A percentile compares a stretch with the other conserved stretches of the same genome.
phyloP scores from a whole-genome alignment of 2,797 vertebrate genomes.

The Enoplosus armatus region DNA sequence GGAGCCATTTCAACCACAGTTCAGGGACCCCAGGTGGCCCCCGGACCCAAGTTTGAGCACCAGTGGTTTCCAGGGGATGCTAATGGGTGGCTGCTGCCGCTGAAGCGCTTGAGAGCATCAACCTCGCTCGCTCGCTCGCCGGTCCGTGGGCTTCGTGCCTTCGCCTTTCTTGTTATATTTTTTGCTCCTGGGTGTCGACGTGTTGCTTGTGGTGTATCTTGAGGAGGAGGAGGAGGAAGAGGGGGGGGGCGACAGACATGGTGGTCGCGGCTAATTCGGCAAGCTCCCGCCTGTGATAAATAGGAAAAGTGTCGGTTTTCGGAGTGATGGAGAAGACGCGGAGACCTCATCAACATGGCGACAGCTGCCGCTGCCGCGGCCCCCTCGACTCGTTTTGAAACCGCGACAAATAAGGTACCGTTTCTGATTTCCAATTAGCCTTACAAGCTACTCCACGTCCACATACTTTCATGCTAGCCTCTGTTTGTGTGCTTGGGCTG shows the following conservation, averaged over 20 bases:
- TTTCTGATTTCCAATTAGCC: background rate
- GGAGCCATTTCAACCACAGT: conserved; percentile 3
- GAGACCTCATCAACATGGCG: conserved; percentile 79
- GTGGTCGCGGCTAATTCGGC: conserved; percentile 7
- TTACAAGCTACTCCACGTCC: background rate
- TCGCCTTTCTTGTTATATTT: background rate
- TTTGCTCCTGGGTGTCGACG: conserved; percentile 6
- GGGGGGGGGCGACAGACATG: no score
- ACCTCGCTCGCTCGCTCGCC: conserved; percentile 25
- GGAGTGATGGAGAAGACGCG: conserved; percentile 42
- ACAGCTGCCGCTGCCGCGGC: conserved; percentile 70
- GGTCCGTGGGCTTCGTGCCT: background rate
- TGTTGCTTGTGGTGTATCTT: conserved; percentile 8
- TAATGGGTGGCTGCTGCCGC: conserved; percentile 18
- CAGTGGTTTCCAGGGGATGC: conserved; percentile 29
- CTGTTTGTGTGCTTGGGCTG: background rate
- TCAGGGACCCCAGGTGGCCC: conserved; percentile 22
- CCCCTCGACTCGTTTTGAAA: conserved; percentile 52
- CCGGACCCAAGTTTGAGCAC: conserved; percentile 29
- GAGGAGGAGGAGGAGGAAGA: background rate
- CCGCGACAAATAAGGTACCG: conserved; percentile 71
- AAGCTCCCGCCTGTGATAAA: background rate
- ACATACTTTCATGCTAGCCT: background rate
- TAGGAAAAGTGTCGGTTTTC: conserved; percentile 42
- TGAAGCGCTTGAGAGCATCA: conserved; percentile 5